phyloP scores from a whole-genome alignment of 2,888 invertebrate genomes.

The Tyria jacobaeae region DNA sequence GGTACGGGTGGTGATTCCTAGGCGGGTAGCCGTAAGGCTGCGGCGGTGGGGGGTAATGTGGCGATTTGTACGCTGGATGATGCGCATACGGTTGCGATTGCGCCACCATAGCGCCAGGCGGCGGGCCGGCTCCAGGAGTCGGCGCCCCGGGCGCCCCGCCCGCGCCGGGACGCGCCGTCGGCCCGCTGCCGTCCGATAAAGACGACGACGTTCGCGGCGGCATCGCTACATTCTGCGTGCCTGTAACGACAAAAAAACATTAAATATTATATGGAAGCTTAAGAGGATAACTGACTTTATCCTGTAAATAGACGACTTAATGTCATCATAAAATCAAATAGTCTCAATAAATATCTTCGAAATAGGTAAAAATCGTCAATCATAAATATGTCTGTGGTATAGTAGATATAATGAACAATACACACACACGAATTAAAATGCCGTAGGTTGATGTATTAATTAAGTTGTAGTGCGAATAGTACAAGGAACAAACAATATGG shows the following conservation, averaged over 20 bases:
- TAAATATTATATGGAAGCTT: not conserved
- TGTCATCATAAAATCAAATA: slow-evolving; percentile 1
- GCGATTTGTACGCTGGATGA: slow-evolving; percentile 76
- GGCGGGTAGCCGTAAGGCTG: slow-evolving; percentile 80
- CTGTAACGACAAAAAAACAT: slow-evolving; percentile 75
- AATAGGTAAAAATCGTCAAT: too few species aligned
- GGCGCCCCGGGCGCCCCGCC: slow-evolving; percentile 65
- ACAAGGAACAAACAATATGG: slow-evolving; percentile 62
- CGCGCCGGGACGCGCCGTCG: slow-evolving; percentile 66
- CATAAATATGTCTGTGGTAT: too few species aligned
- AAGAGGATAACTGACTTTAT: not conserved
- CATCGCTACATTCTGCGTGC: slow-evolving; percentile 97
- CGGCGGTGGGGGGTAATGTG: slow-evolving; percentile 82
- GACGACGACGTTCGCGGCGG: slow-evolving; percentile 97
- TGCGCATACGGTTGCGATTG: slow-evolving; percentile 80
- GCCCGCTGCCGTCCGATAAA: slow-evolving; percentile 86
- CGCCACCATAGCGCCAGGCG: slow-evolving; percentile 76
- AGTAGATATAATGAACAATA: too few species aligned
- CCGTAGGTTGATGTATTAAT: slow-evolving; percentile 57
- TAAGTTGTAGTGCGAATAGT: slow-evolving; percentile 64
- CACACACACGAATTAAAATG: slow-evolving; percentile 37
- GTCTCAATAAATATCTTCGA: too few species aligned
- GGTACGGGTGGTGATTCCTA: slow-evolving; percentile 82
- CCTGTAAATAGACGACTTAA: not conserved
- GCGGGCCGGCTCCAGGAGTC: slow-evolving; percentile 68